Base-by-base conservation (phyloP, 1,140 invertebrate species). In the Ruditapes philippinarum region DNA sequence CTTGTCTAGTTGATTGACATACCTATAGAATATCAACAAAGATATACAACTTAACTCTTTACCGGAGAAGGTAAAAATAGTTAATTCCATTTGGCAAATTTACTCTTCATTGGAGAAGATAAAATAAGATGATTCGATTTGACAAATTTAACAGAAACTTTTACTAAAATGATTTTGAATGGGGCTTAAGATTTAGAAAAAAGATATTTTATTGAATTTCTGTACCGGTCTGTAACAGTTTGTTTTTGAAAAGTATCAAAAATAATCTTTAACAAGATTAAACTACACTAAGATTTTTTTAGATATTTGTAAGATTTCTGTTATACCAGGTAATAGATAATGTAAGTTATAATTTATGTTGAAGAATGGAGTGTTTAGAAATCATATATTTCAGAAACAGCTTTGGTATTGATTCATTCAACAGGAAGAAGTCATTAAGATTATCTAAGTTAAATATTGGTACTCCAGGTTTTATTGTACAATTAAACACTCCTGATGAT, bases 131-230 rank as follows among this genome's bases (percentile, higher is more conserved):
- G 25, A 28, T 62, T 45, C 14, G 42, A 45, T 45, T 45, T 45
- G n/a, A n/a, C 42, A 62, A 14, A 54, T 54, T 54, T 14, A 54
- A 54, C 51, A 54, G 51, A 65, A 65, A 19, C 12, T 65, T 65
- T 65, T 65, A 65, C 60, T 65, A n/a, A 65, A 31, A n/a, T 65
- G 60, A 65, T 28, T 65, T 65, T 65, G 25, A 65, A 65, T 33
- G 60, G 60, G 31, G 28, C 12, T 57, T 57, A 57, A 65, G 11
- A 65, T 19, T 28, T 28, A 19, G 60, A 19, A 31, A 31, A 9
- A 65, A 65, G 54, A 57, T n/a, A n/a, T 57, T 57, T 25, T 7
- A 57, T n/a, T 31, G 25, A 31, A 19, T 31, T 31, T n/a, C 5
- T 33, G 11, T 7, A 65, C 60, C 60, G 33, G 5, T 3, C 60